Evolutionary conservation across 2,888 invertebrate species (phyloP).

Genomic region (Plagodis dolabraria): DNA sequence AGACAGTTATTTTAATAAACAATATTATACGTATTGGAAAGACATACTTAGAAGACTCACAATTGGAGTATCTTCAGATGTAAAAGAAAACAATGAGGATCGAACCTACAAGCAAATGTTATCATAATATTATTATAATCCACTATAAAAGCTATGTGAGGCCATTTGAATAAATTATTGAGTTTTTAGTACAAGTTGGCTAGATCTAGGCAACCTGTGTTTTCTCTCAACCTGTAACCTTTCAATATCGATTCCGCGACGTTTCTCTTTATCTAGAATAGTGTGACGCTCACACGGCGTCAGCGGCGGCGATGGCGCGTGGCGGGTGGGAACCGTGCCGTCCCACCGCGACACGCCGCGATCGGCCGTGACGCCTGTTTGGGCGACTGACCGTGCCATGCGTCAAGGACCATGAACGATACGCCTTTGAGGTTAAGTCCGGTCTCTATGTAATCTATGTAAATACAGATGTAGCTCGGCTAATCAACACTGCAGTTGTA

Average conservation of each 20-base stretch:
- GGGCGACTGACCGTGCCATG: constrained; percentile 40
- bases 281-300: constrained; percentile 61
- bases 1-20: no score
- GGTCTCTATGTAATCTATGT: not conserved
- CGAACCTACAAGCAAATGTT: no score
- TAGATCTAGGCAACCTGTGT: not conserved
- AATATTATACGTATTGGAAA: no score
- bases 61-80: no score
- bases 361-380: constrained; percentile 42
- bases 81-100: no score
- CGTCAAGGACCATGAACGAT: constrained; percentile 18
- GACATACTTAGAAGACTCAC: no score
- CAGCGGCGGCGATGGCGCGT: constrained; percentile 51
- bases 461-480: no score
- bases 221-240: constrained; percentile 19
- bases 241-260: constrained; percentile 40
- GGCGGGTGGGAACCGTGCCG: constrained; percentile 66
- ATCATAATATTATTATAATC: no score
- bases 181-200: not conserved
- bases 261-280: constrained; percentile 59
- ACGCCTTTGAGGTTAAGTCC: constrained; percentile 9
- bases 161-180: not conserved
- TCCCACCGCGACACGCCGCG: constrained; percentile 35
- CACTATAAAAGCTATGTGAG: no score
- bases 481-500: no score